Evolutionary conservation across 2,113 vertebrate genomes (phyloP), one percentile per base, ranked within the genome.

Genomic region (Chroicocephalus ridibundus): DNA sequence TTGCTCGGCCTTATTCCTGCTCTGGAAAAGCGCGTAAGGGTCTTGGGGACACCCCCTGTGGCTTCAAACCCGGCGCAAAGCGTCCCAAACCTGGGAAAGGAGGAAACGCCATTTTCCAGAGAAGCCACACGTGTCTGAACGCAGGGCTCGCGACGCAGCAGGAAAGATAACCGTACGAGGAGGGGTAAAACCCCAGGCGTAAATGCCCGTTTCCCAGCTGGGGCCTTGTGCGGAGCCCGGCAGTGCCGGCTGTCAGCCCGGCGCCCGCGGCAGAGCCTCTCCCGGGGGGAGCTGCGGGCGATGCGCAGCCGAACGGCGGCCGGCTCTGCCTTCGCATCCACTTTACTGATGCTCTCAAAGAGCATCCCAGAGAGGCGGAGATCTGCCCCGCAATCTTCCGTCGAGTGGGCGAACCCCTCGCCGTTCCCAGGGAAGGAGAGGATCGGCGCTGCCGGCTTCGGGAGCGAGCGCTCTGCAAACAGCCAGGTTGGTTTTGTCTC

Each of bases 1-100:
- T 49, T 15, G 3, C 75, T 46, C 10, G 22, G 75, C 36, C 85
- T 32, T 15, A 5, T 52, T 78, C 49, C 76, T 31, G 2, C 29
- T n/a, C 51, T 42, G 26, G 0, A 3, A n/a, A 57, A 70, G 46
- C 0, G 0, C 1, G 2, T 16, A 24, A 42, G 36, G 12, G 38
- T 22, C 36, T 47, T 5, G 3, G 26, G 22, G 20, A n/a, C 26
- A 3, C 10, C 3, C 1, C 1, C 1, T 10, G 4, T 0, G 5
- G 40, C 31, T 69, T 24, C n/a, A 29, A 46, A 81, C 12, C 17
- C 49, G 21, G 24, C 0, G 1, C 16, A 16, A 17, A 44, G 8
- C 6, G 19, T 69, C n/a, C 24, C 25, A 15, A 12, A 57, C 34
- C 8, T 16, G 66, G 36, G n/a, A 52, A 74, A 42, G 42, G 74